Base-by-base conservation (phyloP, 1,140 invertebrate genomes). In the Drosophila malerkotliana region DNA sequence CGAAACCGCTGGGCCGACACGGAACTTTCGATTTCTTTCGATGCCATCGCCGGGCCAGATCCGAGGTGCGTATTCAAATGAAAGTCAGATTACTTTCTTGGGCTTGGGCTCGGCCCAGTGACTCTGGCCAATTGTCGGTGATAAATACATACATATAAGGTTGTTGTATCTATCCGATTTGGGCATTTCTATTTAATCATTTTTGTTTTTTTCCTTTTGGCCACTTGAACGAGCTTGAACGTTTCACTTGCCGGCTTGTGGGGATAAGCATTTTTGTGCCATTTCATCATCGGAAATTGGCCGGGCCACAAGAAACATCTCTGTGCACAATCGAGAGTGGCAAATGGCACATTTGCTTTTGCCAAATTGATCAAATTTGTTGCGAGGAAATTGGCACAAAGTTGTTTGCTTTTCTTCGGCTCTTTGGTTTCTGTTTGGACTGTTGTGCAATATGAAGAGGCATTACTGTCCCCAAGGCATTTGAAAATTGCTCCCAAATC, bases 11-110 rank as follows among this genome's bases (percentile, higher is more conserved):
- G 30, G 55, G 58, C 73, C 30, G 30, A 74, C 51, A 56, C 74
- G 76, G 76, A 82, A 88, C 83, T 88, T 88, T 88, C 83, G 83
- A 83, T 88, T 88, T 88, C 84, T 79, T 88, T 85, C 77, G 81
- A 69, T 80, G 82, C 77, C 82, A 87, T 85, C 77, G 81, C 77
- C 77, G 80, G 78, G 66, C 55, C 68, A 64, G 77, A 18, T 18
- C 63, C 49, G 69, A 30, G 60, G 57, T 49, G 78, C 60, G 73
- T 75, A 55, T 55, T 54, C 56, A 79, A 83, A 83, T 83, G 83
- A 87, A 87, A 88, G 83, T 87, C 60, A n/a, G 62, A 32, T 64
- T 72, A 62, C 57, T 72, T 72, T 81, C 54, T 68, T 64, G 60
- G 60, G 26, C 10, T 21, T 61, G 49, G 66, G 66, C 52, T 67